Evolutionary conservation across 2,888 invertebrate genomes (phyloP), one percentile per base, ranked within the genome.

Genomic region (Spicauda simplicius): DNA sequence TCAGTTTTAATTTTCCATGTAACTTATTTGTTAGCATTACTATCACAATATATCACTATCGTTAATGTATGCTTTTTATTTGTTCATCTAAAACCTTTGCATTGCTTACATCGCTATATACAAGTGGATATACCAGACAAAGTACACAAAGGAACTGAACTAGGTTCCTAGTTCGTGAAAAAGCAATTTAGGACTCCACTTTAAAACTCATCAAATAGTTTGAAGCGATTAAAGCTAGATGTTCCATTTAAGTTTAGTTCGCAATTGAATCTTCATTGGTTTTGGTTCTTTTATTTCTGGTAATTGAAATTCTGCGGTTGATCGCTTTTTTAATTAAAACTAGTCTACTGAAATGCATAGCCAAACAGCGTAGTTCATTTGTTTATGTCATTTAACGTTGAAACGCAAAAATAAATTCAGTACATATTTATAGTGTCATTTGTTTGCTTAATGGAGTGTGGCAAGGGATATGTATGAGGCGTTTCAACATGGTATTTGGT

Each of bases 191-290:
- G 53, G 53, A 54, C 53, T 54, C 25, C 58, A 50, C 64, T 64
- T 57, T 64, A 52, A 65, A 65, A 65, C 64, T 64, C 58, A 45
- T 64, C 64, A 58, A 64, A 64, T 58, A 45, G 58, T 58, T 64
- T 52, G 25, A 64, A 50, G 20, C 57, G 57, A 64, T 64, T 58
- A 58, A 64, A 65, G 16, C 65, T 59, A 53, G 58, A 65, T 65
- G 65, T 65, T 65, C 65, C 45, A 65, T 65, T 59, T 65, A 59
- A 59, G 65, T 65, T 65, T 59, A 65, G 53, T 65, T 14, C 52
- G 58, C 65, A 65, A 65, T 59, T 65, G 58, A 50, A 59, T 59
- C 53, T 59, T 58, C 59, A 45, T 59, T 59, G 58, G 58, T 65
- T 65, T 59, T 53, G 45, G 53, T 41, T 59, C 41, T 25, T 59